phyloP scores from a whole-genome alignment of 2,888 invertebrate genomes.

The Deilephila elpenor region DNA sequence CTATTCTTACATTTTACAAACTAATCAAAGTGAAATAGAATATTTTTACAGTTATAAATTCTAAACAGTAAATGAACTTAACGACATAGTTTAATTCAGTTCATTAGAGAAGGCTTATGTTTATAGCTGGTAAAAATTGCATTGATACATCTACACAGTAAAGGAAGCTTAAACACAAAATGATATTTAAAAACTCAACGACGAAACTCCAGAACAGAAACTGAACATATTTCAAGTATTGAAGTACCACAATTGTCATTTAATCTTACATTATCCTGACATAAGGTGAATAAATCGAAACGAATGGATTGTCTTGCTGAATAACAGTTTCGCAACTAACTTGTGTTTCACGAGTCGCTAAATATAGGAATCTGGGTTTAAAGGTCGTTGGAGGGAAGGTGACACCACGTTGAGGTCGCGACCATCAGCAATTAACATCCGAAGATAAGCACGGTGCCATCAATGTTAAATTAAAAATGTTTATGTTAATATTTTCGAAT shows the following conservation, averaged over 20 bases:
- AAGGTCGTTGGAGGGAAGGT: slow-evolving; percentile 41
- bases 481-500: neutral
- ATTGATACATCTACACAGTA: too few relatives aligned
- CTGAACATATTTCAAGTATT: neutral
- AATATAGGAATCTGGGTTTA: slow-evolving; percentile 34
- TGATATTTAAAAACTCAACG: neutral
- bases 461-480: slow-evolving; percentile 18
- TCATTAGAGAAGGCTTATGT: too few relatives aligned
- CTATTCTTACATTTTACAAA: too few relatives aligned
- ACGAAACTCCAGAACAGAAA: neutral
- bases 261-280: neutral
- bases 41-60: too few relatives aligned
- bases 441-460: slow-evolving; percentile 29
- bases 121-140: too few relatives aligned
- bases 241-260: neutral
- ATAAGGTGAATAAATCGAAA: slow-evolving; percentile 2
- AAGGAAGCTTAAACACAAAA: neutral
- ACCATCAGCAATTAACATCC: slow-evolving; percentile 38
- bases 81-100: too few relatives aligned
- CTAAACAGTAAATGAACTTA: too few relatives aligned
- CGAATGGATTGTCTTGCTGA: neutral
- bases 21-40: too few relatives aligned
- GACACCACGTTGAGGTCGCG: slow-evolving; percentile 43
- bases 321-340: slow-evolving; percentile 9
- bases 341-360: slow-evolving; percentile 31